Percentiles rank a stretch among this genome's conserved stretches.
These are phyloP conservation scores for Dicentrarchus labrax DNA, from an alignment of 2,113 vertebrate genomes.

Conservation along the genomic window DNA sequence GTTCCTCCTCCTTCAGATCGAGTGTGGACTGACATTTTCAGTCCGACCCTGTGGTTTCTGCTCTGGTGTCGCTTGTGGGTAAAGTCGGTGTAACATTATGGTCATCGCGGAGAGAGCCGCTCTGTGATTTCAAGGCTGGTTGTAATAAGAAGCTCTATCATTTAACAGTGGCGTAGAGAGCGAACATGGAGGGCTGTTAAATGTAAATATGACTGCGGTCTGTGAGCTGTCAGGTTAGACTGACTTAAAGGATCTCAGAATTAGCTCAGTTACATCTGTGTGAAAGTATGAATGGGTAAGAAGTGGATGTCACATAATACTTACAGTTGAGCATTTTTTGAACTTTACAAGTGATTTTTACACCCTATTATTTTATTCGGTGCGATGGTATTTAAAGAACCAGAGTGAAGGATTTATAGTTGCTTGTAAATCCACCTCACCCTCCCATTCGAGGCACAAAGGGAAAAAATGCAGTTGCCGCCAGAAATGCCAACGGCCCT, in stretches of 20 bases:
- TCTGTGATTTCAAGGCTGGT: conserved; percentile 61
- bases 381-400: too few species aligned
- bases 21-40: conserved; percentile 11
- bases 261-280: not conserved
- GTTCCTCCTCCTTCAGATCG: conserved; percentile 11
- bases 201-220: conserved; percentile 23
- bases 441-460: too few species aligned
- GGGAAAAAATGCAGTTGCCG: too few species aligned
- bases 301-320: not conserved
- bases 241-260: not conserved
- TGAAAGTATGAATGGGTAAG: not conserved
- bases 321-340: not conserved
- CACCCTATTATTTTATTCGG: too few species aligned
- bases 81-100: conserved; percentile 58
- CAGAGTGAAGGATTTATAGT: too few species aligned
- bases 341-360: too few species aligned
- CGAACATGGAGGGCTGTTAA: conserved; percentile 38
- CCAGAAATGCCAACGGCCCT: too few species aligned
- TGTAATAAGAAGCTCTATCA: conserved; percentile 57
- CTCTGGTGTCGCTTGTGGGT: conserved; percentile 52
- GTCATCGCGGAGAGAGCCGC: conserved; percentile 44
- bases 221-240: conserved; percentile 39
- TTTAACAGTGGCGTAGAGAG: conserved; percentile 45
- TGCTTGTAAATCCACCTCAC: too few species aligned
- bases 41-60: conserved; percentile 17